These are phyloP conservation scores for Medauroidea extradentata DNA, from an alignment of 1,140 invertebrate species.

Conservation along the genomic window DNA sequence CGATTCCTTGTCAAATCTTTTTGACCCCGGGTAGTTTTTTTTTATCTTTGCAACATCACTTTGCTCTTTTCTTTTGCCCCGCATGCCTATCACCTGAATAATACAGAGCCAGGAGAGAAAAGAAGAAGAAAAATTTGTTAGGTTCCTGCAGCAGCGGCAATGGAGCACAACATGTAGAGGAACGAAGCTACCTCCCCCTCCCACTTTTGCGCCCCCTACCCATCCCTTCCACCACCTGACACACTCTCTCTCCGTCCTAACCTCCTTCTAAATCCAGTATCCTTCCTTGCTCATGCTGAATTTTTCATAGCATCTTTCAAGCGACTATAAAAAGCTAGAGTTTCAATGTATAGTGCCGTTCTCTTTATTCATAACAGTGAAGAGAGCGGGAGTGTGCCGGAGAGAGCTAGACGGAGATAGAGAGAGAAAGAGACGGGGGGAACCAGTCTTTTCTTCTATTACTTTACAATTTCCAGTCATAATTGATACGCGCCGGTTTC, in stretches of 20 bases:
- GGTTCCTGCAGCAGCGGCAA: not conserved
- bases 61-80: not conserved
- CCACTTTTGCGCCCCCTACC: not conserved
- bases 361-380: not conserved
- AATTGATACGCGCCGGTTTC: slow-evolving; percentile 13
- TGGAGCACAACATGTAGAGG: not conserved
- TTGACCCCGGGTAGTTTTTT: no score
- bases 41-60: not conserved
- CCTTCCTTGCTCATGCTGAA: not conserved
- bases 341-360: not conserved
- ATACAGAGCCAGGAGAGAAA: no score
- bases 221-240: not conserved
- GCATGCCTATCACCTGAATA: no score
- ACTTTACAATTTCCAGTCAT: slow-evolving; percentile 13
- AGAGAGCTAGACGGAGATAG: not conserved
- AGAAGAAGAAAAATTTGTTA: no score
- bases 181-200: not conserved
- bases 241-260: not conserved
- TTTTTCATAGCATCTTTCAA: slow-evolving; percentile 17
- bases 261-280: slow-evolving; percentile 8
- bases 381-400: not conserved
- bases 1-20: no score
- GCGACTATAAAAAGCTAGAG: slow-evolving; percentile 1
- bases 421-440: not conserved
- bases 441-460: slow-evolving; percentile 11